Base-by-base conservation (phyloP, 2,888 invertebrate genomes). In the Tetrapedia diversipes region DNA sequence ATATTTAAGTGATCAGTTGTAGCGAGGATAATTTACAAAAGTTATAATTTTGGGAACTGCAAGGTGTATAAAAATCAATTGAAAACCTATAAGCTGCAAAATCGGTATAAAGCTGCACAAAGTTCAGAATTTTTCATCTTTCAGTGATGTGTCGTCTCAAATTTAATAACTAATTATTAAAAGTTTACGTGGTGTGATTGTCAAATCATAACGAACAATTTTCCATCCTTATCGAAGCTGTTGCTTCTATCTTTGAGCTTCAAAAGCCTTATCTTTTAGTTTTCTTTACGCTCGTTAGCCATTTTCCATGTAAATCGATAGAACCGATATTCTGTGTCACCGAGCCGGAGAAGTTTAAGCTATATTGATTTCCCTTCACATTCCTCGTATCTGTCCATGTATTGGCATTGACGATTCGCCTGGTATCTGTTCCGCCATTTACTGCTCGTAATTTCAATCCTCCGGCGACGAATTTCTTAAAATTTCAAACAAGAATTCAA, bases 331-430 rank as follows among this genome's bases (percentile, higher is more conserved):
- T 49, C 74, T 41, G 60, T 73, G 73, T 73, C 65, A 76, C 59
- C 41, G 75, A 63, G 32, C n/a, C 47, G 45, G 34, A 73, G 60
- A 73, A 73, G 60, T 73, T 72, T 49, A 22, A 60, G 59, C 64
- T 57, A 32, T 70, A 74, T 74, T 59, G 74, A 75, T 71, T 65
- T 72, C 51, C 74, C 37, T 54, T 65, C 51, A 71, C 63, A 72
- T 71, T 61, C 41, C 64, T 64, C 45, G 14, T 32, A 43, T 54
- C 27, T 27, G 59, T 71, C 37, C 56, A 14, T 22, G 24, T 53
- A 53, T 60, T 53, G 71, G 69, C 45, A 57, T 64, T 57, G 63
- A 71, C 71, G 47, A 72, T 54, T 43, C 54, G 24, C 19, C 53
- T 39, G 59, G 24, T 69, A 53, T 54, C 49, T 53, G 39, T 56